Conservation (phyloP, 1,140 invertebrate genomes). For the Acromyrmex charruanus region DNA sequence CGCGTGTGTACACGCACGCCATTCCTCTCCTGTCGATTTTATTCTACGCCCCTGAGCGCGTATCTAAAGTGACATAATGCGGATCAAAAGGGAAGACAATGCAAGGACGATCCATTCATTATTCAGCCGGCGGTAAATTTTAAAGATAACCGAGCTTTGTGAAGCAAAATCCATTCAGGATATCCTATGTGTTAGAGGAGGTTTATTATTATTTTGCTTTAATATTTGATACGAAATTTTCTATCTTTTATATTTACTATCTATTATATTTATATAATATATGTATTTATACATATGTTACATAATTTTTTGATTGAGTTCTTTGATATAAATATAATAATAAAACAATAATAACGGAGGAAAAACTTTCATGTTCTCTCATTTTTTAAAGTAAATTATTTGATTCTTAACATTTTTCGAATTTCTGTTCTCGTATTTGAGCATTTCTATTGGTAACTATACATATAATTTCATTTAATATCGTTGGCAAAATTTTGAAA, state of each 20-base stretch:
- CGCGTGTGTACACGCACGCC: conserved; percentile 18
- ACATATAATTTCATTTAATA: not conserved
- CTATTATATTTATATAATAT: not conserved
- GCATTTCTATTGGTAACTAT: not conserved
- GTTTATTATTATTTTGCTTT: conserved; percentile 26
- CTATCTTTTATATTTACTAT: not conserved
- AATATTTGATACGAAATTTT: not conserved
- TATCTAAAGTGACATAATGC: conserved; percentile 61
- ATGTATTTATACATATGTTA: not conserved
- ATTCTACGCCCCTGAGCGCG: conserved; percentile 56
- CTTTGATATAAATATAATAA: not conserved
- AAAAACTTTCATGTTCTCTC: not conserved
- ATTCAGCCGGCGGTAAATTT: conserved; percentile 57
- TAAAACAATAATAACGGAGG: not conserved
- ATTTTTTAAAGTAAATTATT: conserved; percentile 7
- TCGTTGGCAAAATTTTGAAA: not conserved
- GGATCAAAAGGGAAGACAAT: conserved; percentile 54
- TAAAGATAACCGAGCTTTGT: conserved; percentile 32
- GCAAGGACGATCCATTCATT: conserved; percentile 56
- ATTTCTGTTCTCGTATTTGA: not conserved
- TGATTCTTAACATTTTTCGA: not conserved
- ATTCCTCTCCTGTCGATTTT: conserved; percentile 60
- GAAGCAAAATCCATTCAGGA: conserved; percentile 34
- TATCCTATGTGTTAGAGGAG: conserved; percentile 7
- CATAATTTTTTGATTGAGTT: not conserved